Conservation (phyloP, 2,113 vertebrate species). For the Spermophilus dauricus region DNA sequence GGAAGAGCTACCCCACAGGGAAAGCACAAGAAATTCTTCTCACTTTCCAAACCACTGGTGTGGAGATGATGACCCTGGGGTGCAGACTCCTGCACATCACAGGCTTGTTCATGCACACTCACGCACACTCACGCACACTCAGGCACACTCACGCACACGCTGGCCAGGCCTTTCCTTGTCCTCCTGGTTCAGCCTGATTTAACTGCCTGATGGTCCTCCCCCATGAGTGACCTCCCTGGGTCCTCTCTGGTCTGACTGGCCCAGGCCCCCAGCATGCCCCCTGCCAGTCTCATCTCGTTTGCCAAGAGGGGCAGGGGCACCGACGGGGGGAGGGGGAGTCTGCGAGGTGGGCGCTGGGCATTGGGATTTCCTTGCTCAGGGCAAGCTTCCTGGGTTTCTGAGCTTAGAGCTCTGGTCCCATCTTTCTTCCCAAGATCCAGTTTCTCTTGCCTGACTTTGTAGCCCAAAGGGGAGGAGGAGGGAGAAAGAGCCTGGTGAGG, state of each 20-base stretch:
- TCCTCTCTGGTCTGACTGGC: background rate
- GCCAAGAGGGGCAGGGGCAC: background rate
- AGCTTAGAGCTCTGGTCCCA: background rate
- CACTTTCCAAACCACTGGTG: background rate
- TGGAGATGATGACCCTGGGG: background rate
- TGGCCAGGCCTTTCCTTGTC: background rate
- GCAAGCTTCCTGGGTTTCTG: background rate
- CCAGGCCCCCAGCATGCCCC: fast-evolving
- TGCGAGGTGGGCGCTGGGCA: background rate
- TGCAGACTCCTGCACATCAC: background rate
- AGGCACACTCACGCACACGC: too few relatives aligned
- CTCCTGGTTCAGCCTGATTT: background rate
- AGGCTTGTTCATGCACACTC: background rate
- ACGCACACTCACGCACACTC: background rate
- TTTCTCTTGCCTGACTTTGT: background rate
- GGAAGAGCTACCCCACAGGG: fast-evolving
- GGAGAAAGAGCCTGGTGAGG: background rate
- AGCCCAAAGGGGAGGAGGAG: background rate
- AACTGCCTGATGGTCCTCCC: background rate
- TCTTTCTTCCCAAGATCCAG: fast-evolving
- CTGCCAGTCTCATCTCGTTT: background rate
- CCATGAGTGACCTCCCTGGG: fast-evolving
- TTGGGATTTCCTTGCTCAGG: background rate
- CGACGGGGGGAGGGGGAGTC: background rate
- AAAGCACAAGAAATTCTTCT: background rate